These are phyloP conservation scores for Montipora capricornis DNA, from an alignment of 64 coral and sea anemone genomes.

Conservation along the genomic window DNA sequence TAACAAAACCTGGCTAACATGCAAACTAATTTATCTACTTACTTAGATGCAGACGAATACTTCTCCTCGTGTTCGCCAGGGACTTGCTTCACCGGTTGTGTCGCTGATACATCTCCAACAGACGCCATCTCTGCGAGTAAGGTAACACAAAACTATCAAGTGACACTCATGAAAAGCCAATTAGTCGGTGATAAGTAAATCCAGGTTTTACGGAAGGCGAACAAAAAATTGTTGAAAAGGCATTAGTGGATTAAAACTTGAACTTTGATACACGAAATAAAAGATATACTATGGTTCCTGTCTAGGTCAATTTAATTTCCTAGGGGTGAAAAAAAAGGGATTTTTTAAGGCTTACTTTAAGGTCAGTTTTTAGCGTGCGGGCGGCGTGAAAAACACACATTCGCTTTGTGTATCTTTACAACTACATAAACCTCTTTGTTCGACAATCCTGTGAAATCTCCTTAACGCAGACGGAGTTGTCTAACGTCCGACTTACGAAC, in stretches of 20 bases:
- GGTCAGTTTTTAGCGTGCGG: background rate
- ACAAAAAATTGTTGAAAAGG: background rate
- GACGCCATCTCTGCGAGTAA: constrained; percentile 9
- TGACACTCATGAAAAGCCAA: background rate
- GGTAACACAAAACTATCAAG: background rate
- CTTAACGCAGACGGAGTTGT: background rate
- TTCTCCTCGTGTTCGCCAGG: background rate
- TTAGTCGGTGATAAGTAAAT: background rate
- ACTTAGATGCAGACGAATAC: constrained; percentile 13
- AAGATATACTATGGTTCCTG: background rate
- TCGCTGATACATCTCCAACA: background rate
- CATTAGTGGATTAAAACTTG: background rate
- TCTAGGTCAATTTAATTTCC: background rate
- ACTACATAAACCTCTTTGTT: background rate
- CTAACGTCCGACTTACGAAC: too few relatives aligned
- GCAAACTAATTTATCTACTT: background rate
- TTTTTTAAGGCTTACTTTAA: background rate
- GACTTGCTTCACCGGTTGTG: background rate
- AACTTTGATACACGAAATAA: background rate
- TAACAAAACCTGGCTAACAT: background rate
- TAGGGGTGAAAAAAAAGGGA: too few relatives aligned
- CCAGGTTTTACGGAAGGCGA: background rate
- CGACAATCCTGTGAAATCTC: background rate
- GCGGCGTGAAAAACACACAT: background rate
- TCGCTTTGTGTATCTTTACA: background rate